Evolutionary conservation across 1,140 invertebrate genomes (phyloP), one percentile per base, ranked within the genome.

Genomic region (Bombus fervidus): DNA sequence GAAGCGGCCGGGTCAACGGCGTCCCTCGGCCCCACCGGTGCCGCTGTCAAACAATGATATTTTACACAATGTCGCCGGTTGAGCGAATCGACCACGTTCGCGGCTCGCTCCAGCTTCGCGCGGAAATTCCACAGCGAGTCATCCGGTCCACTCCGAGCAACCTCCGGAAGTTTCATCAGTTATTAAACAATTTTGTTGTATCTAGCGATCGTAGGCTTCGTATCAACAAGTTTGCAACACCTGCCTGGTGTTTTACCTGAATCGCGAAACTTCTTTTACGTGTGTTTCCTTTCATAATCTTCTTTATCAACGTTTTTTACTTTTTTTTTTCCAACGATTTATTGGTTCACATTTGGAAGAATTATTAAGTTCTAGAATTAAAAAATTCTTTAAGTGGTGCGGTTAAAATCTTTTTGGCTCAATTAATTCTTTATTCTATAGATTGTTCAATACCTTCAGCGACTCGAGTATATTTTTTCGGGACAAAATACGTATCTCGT

Each of bases 51-150:
- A 91, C 90, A 91, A 91, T 89, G 87, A 91, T 90, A 89, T 91
- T 87, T 88, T 75, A 68, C 76, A 91, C 90, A 91, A 91, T 91
- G 90, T 87, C 90, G 75, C n/a, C 90, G 90, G 82, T 76, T 89
- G 90, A 91, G 86, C 90, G 90, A 64, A 91, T 91, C 90, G 86
- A 66, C 78, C 79, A 82, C 76, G 66, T 91, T 91, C 86, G 79
- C 68, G 77, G 81, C 82, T 85, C 64, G 66, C 53, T 64, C 81
- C 62, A 72, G 66, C 47, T 81, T 34, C 68, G 31, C 76, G 79
- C 85, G 90, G 90, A 91, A 91, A 91, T 80, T 71, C 82, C 53
- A 73, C 89, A 68, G 69, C 89, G 86, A 87, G 86, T 88, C 89
- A 89, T 91, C 90, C 90, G 89, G 89, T 83, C 4, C 72, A 64